Conservation (phyloP, 2,888 invertebrate species). For the Yponomeuta evonymella region DNA sequence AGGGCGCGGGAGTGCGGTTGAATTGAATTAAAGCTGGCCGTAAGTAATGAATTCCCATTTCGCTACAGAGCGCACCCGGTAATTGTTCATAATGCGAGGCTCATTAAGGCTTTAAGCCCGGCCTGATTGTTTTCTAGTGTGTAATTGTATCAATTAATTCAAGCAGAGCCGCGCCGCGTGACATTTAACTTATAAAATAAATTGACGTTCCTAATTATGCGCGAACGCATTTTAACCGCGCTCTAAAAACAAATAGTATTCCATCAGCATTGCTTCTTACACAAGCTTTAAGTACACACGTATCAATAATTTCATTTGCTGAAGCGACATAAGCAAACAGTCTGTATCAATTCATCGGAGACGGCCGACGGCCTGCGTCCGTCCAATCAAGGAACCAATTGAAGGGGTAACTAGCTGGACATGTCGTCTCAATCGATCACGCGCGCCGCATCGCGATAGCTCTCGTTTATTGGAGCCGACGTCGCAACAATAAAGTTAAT, state of each 20-base stretch:
- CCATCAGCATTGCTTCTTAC: background rate
- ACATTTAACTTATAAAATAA: slow-evolving; percentile 39
- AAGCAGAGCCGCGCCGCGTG: slow-evolving; percentile 53
- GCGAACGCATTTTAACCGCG: slow-evolving; percentile 45
- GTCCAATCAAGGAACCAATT: slow-evolving; percentile 72
- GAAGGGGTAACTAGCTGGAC: slow-evolving; percentile 73
- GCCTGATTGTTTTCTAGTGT: slow-evolving; percentile 60
- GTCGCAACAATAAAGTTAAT: slow-evolving; percentile 69
- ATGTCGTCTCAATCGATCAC: slow-evolving; percentile 67
- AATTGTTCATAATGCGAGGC: slow-evolving; percentile 55
- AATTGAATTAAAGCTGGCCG: slow-evolving; percentile 39
- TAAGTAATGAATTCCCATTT: slow-evolving; percentile 42
- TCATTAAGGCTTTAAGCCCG: slow-evolving; percentile 54
- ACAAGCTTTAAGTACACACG: background rate
- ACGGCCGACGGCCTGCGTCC: slow-evolving; percentile 57
- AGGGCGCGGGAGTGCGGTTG: slow-evolving; percentile 27
- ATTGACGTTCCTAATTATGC: slow-evolving; percentile 58
- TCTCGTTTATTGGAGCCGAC: slow-evolving; percentile 64
- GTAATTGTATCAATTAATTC: slow-evolving; percentile 70
- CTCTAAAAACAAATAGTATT: slow-evolving; percentile 17
- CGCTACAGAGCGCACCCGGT: slow-evolving; percentile 29
- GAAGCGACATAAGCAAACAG: slow-evolving; percentile 51
- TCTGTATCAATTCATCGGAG: slow-evolving; percentile 61
- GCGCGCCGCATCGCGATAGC: slow-evolving; percentile 45
- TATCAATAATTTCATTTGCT: slow-evolving; percentile 27